These are phyloP conservation scores for Octonoba sinensis DNA, from an alignment of 2,888 invertebrate genomes.

Conservation along the genomic window DNA sequence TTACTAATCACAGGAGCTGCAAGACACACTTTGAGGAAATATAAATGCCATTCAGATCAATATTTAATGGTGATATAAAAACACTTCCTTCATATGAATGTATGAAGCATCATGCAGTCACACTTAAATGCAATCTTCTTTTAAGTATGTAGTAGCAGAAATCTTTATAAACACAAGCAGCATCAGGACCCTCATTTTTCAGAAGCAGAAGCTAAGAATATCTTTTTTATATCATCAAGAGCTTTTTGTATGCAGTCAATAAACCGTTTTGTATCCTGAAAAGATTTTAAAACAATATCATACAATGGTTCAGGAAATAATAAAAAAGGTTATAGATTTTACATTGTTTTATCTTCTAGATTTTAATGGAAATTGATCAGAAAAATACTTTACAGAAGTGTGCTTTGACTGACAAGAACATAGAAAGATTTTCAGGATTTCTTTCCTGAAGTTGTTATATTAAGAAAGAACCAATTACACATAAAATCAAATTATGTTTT, in stretches of 20 bases:
- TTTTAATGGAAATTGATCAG: no score
- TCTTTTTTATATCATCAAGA: conserved; percentile 34
- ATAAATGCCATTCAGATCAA: conserved; percentile 30
- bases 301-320: no score
- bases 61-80: conserved; percentile 21
- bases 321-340: no score
- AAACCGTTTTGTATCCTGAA: conserved; percentile 46
- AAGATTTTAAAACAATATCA: not conserved
- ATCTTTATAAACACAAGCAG: not conserved
- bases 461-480: not conserved
- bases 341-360: no score
- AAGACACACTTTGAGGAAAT: conserved; percentile 21
- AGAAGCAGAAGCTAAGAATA: conserved; percentile 26
- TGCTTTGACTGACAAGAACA: not conserved
- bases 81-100: not conserved
- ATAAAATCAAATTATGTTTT: no score
- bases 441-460: no score
- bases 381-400: no score
- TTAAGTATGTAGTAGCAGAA: conserved; percentile 27
- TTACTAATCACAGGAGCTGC: conserved; percentile 32
- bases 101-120: not conserved
- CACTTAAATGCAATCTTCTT: conserved; percentile 33
- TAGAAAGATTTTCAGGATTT: conserved; percentile 8
- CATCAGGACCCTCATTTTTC: conserved; percentile 18
- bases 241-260: conserved; percentile 44